Base-by-base conservation (phyloP, 92 coral and sea anemone genomes). In the Porites rus region DNA sequence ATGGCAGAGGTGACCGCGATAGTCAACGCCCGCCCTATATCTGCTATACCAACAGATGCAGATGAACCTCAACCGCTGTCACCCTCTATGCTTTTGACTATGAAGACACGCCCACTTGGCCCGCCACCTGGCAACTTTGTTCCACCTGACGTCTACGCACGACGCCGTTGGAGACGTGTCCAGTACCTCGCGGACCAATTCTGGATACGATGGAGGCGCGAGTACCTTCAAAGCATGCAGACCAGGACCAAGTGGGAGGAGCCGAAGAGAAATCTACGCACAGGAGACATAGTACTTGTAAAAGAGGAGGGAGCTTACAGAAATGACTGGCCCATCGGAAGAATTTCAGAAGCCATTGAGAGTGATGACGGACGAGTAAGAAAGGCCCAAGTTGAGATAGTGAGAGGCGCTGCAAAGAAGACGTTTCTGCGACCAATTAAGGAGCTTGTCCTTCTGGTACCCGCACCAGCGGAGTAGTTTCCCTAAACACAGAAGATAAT, bases 201-300 rank as follows among this genome's bases (percentile, higher is more conserved):
- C 77, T 85, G 89, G 89, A 16, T 53, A 64, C 3, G 87, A 70
- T 87, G 91, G 91, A 75, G 87, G 69, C 72, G 75, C 17, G 82
- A 87, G 88, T 87, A 81, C 88, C 38, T 87, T 6, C 87, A 87
- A 53, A 77, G 51, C 75, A 52, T 82, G 4, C 91, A 87, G 74
- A 53, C 50, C 69, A 80, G 28, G 28, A 25, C 28, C 1, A 25
- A 25, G 28, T 25, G 28, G 28, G 28, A 25, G 28, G 28, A 25
- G 91, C 24, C 21, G 53, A 18, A 81, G 71, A 38, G 88, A 80
- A 72, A 87, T 58, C 72, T 80, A 7, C 14, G 60, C 51, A 56
- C 50, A 51, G 91, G 87, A 22, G 91, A 87, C 63, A 71, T 87
- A 18, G 91, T 76, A 12, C 54, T 53, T 16, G 28, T 58, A 50